Conservation (phyloP, 2,113 vertebrate genomes). For the Notothenia rossii region DNA sequence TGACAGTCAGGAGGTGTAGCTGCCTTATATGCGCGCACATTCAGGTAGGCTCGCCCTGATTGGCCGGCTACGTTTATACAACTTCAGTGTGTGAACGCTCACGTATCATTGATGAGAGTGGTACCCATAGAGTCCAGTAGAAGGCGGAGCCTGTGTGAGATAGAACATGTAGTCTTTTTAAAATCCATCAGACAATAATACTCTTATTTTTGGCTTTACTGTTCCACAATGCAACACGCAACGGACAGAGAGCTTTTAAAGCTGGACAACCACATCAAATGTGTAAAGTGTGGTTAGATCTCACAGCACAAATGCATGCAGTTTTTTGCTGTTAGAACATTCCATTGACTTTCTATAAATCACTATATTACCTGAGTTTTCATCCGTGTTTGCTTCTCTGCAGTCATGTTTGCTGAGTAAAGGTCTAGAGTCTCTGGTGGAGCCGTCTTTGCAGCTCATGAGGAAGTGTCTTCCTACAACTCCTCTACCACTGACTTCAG, state of each 20-base stretch:
- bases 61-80: too few relatives aligned
- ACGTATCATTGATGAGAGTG: too few relatives aligned
- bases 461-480: constrained; percentile 89
- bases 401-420: constrained; percentile 84
- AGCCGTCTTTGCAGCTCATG: constrained; percentile 85
- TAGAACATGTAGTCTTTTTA: neutral
- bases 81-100: too few relatives aligned
- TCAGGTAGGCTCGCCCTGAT: too few relatives aligned
- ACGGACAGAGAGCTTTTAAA: neutral
- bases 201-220: neutral
- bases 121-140: too few relatives aligned
- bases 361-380: neutral
- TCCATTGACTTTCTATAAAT: neutral
- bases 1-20: too few relatives aligned
- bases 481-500: constrained; percentile 82
- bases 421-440: constrained; percentile 81
- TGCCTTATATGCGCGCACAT: too few relatives aligned
- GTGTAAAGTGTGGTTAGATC: neutral
- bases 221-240: neutral
- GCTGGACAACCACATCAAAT: neutral
- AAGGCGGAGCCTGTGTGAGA: too few relatives aligned
- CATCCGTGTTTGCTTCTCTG: neutral
- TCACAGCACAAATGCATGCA: neutral
- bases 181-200: neutral
- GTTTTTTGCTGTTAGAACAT: neutral